Conservation (phyloP, 2,113 vertebrate species). For the Trogon melanurus region DNA sequence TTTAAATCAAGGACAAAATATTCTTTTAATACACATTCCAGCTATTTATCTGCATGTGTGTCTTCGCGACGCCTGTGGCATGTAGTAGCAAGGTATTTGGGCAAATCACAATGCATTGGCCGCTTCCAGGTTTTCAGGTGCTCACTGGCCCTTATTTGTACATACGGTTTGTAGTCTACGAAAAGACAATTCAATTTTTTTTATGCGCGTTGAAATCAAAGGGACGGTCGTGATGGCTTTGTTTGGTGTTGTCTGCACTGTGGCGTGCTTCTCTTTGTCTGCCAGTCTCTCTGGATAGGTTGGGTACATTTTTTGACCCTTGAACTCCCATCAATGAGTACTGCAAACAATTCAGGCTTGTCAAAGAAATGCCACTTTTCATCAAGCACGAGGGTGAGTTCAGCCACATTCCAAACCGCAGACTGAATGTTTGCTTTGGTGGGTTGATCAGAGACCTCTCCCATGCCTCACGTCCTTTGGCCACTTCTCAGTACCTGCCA, state of each 20-base stretch:
- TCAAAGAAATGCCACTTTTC: not conserved
- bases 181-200: not conserved
- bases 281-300: not conserved
- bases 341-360: not conserved
- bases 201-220: not conserved
- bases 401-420: not conserved
- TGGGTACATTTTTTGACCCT: not conserved
- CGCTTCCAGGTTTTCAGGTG: not conserved
- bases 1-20: not conserved
- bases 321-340: not conserved
- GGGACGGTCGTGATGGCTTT: not conserved
- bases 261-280: not conserved
- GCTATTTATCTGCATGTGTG: not conserved
- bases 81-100: not conserved
- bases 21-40: not conserved
- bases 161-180: not conserved
- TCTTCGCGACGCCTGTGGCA: not conserved
- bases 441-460: not conserved
- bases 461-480: not conserved
- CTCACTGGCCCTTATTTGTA: accelerated
- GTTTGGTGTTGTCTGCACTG: not conserved
- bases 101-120: not conserved
- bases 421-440: not conserved
- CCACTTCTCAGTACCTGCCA: not conserved
- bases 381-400: not conserved